Conservation (phyloP, 2,797 vertebrate species). For the Poecilia picta region DNA sequence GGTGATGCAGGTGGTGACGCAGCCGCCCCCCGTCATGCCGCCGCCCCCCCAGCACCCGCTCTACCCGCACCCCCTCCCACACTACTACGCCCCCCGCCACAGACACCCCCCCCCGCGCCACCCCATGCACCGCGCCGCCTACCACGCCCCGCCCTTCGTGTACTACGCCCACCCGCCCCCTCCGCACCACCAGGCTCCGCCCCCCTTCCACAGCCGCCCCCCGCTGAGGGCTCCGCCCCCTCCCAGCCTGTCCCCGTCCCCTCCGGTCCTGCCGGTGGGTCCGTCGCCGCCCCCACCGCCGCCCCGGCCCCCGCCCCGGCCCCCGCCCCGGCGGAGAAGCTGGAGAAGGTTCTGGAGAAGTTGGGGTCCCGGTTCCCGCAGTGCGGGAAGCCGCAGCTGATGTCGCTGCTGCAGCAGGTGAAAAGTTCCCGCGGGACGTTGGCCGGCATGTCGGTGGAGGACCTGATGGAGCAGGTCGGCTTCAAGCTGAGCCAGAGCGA, state of each 20-base stretch:
- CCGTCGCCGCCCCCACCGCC: slow-evolving; percentile 44
- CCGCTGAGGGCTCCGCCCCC: slow-evolving; percentile 33
- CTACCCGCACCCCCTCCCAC: slow-evolving; percentile 32
- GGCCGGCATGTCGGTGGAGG: slow-evolving; percentile 90
- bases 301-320: slow-evolving; percentile 31
- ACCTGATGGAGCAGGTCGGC: slow-evolving; percentile 86
- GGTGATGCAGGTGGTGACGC: slow-evolving; percentile 50
- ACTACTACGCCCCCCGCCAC: slow-evolving; percentile 9
- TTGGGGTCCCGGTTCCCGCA: slow-evolving; percentile 86
- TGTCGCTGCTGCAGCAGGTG: slow-evolving; percentile 90
- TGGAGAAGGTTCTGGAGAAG: slow-evolving; percentile 91
- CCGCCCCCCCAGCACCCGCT: slow-evolving; percentile 20
- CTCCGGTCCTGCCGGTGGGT: slow-evolving; percentile 1
- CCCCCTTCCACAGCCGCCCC: slow-evolving; percentile 12
- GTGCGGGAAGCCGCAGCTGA: slow-evolving; percentile 88
- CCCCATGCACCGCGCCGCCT: slow-evolving; percentile 17
- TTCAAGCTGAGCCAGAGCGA: slow-evolving; percentile 76
- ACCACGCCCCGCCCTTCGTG: background rate
- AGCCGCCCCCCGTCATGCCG: slow-evolving; percentile 10
- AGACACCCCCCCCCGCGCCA: slow-evolving; percentile 9
- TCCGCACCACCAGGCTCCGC: background rate
- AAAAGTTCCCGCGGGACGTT: slow-evolving; percentile 91
- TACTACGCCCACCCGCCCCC: background rate
- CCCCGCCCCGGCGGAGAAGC: slow-evolving; percentile 76
- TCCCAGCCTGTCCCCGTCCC: slow-evolving; percentile 46